Conservation (phyloP, 1,140 invertebrate species). For the Diorhabda elongata region DNA sequence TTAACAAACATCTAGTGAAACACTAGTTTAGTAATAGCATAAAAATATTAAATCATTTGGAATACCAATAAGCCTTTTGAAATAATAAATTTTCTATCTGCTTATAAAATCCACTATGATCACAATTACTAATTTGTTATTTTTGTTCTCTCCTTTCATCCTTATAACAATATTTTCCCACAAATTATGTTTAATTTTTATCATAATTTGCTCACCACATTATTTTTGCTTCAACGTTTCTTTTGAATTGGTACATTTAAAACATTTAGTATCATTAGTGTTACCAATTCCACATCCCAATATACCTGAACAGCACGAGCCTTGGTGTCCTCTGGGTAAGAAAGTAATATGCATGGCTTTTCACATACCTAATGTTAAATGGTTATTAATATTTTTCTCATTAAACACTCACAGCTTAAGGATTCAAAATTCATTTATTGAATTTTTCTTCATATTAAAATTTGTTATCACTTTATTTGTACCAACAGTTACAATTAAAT, state of each 20-base stretch:
- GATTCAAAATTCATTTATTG: no score
- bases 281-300: constrained; percentile 77
- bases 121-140: constrained; percentile 10
- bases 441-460: no score
- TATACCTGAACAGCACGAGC: constrained; percentile 81
- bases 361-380: not conserved
- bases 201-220: constrained; percentile 31
- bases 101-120: not conserved
- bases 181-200: constrained; percentile 25
- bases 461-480: no score
- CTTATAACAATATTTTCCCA: constrained; percentile 5
- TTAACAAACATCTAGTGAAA: no score
- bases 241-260: constrained; percentile 29
- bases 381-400: not conserved
- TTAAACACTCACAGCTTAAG: not conserved
- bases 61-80: no score
- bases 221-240: constrained; percentile 16
- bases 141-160: constrained; percentile 12
- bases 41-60: no score
- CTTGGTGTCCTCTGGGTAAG: constrained; percentile 79
- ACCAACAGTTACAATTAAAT: no score
- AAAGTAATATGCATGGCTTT: constrained; percentile 15
- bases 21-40: no score
- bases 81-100: not conserved
- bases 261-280: constrained; percentile 59